Evolutionary conservation across 1,140 invertebrate species (phyloP).

Genomic region (Homalodisca vitripennis): DNA sequence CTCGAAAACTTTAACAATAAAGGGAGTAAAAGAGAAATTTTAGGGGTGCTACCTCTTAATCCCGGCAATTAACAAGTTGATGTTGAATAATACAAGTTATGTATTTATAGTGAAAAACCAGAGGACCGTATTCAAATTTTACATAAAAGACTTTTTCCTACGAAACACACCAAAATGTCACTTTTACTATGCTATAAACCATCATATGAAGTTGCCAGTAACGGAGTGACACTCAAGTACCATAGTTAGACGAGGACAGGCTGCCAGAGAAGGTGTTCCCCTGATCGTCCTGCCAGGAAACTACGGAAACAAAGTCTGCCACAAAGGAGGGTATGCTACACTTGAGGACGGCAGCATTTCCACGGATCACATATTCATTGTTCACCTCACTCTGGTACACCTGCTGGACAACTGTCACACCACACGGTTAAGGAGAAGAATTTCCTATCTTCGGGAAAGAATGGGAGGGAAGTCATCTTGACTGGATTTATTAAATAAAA

Average conservation of each 20-base stretch:
- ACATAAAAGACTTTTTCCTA: too few relatives aligned
- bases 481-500: too few relatives aligned
- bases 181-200: too few relatives aligned
- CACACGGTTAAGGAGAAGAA: too few relatives aligned
- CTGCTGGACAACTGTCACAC: slow-evolving; percentile 76
- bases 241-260: slow-evolving; percentile 7
- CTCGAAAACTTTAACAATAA: too few relatives aligned
- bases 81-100: too few relatives aligned
- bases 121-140: too few relatives aligned
- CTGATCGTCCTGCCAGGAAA: slow-evolving; percentile 81
- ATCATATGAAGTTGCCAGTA: background rate
- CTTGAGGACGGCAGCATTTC: slow-evolving; percentile 90
- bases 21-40: too few relatives aligned
- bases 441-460: background rate
- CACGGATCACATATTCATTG: slow-evolving; percentile 91
- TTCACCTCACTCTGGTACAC: slow-evolving; percentile 88
- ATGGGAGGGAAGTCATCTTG: background rate
- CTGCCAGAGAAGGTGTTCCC: slow-evolving; percentile 51
- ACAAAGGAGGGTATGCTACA: slow-evolving; percentile 92
- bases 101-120: too few relatives aligned
- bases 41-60: too few relatives aligned
- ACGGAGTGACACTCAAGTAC: slow-evolving; percentile 1
- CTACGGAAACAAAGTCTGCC: slow-evolving; percentile 84
- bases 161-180: too few relatives aligned
- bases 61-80: too few relatives aligned